These are phyloP conservation scores for Mormyrops attenuatus DNA, from an alignment of 2,797 vertebrate species.

Conservation along the genomic window DNA sequence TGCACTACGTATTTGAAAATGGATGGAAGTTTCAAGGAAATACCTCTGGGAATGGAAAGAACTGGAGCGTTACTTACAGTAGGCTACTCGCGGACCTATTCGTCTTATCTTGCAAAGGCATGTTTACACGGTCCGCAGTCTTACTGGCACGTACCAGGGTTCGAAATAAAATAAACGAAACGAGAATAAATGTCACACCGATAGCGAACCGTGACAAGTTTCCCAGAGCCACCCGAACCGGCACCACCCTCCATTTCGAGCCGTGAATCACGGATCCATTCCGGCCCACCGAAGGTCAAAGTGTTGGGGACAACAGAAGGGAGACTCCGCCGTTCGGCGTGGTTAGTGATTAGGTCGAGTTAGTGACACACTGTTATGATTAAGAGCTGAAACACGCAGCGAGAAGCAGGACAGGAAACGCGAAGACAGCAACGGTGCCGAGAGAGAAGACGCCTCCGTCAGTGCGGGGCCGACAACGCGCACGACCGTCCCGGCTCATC, in stretches of 20 bases:
- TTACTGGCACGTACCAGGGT: not conserved
- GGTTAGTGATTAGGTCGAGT: slow-evolving; percentile 20
- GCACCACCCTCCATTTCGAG: not conserved
- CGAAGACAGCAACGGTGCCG: not conserved
- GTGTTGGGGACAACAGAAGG: not conserved
- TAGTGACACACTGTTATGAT: slow-evolving; percentile 13
- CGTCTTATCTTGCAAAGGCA: not conserved
- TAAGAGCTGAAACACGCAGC: not conserved
- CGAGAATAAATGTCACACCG: not conserved
- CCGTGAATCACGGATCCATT: not conserved
- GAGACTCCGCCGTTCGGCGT: not conserved
- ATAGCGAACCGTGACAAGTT: not conserved
- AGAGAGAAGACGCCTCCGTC: not conserved
- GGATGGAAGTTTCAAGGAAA: not conserved
- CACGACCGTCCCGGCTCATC: not conserved
- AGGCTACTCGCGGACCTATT: not conserved
- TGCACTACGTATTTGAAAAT: not conserved
- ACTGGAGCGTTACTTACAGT: not conserved
- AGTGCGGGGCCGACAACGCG: not conserved
- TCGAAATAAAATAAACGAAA: not conserved
- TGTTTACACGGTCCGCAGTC: not conserved
- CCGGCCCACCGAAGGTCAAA: not conserved
- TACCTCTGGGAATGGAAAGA: not conserved
- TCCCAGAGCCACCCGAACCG: not conserved
- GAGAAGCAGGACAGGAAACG: not conserved